phyloP scores from a whole-genome alignment of 2,113 vertebrate genomes.

The Cinclus cinclus region DNA sequence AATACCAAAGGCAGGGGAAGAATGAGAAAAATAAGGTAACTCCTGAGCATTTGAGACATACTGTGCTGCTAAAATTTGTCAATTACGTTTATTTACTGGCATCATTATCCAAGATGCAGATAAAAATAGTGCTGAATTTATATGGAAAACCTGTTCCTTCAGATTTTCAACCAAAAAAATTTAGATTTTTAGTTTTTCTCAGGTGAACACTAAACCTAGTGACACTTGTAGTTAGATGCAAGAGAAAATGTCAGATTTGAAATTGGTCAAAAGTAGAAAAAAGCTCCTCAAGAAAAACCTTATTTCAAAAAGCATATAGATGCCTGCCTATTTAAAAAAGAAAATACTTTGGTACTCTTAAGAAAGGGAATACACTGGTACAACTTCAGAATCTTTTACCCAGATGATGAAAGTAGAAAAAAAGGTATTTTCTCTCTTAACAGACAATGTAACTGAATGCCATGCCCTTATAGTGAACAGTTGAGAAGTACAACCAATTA shows the following conservation, averaged over 20 bases:
- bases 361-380: not conserved
- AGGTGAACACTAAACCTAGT: not conserved
- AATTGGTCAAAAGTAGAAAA: not conserved
- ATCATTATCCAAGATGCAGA: not conserved
- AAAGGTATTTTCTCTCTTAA: not conserved
- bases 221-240: not conserved
- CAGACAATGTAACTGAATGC: not conserved
- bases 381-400: not conserved
- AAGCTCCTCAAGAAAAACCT: not conserved
- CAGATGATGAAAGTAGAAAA: not conserved
- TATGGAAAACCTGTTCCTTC: not conserved
- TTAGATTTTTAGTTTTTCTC: not conserved
- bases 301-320: not conserved
- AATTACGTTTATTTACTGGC: not conserved
- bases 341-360: not conserved
- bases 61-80: not conserved
- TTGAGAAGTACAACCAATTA: slow-evolving; percentile 13
- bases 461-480: not conserved
- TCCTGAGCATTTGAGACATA: not conserved
- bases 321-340: not conserved
- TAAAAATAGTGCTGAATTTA: not conserved
- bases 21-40: not conserved
- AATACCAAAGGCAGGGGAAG: not conserved
- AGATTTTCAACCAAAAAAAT: not conserved
- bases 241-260: not conserved